Evolutionary conservation across 2,888 invertebrate species (phyloP).

Genomic region (Catocala sponsa): DNA sequence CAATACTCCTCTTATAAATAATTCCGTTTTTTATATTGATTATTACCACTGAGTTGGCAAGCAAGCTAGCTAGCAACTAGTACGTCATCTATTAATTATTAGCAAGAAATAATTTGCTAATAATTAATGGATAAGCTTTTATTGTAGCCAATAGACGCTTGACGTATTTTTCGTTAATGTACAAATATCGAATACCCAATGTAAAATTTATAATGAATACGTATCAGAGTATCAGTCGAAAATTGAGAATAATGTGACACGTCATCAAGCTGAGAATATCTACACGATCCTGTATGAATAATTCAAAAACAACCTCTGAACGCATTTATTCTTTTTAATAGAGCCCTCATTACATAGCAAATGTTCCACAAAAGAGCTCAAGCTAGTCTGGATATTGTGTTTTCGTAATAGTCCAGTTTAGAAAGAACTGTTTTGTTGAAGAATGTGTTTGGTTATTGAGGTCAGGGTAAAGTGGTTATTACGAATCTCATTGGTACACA

Average conservation of each 20-base stretch:
- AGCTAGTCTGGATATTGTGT: conserved; percentile 20
- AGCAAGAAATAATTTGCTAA: too few relatives aligned
- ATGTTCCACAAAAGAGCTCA: conserved; percentile 33
- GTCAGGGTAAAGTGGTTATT: conserved; percentile 20
- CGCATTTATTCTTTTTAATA: conserved; percentile 37
- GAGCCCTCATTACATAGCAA: conserved; percentile 25
- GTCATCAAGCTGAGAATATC: conserved; percentile 58
- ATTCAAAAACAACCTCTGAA: conserved; percentile 62
- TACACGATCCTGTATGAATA: conserved; percentile 72
- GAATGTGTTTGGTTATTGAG: conserved; percentile 13
- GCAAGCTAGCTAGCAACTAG: too few relatives aligned
- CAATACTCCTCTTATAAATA: too few relatives aligned
- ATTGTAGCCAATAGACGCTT: too few relatives aligned
- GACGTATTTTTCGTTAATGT: too few relatives aligned
- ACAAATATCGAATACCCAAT: too few relatives aligned
- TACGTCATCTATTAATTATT: too few relatives aligned
- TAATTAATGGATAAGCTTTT: too few relatives aligned
- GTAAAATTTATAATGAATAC: too few relatives aligned
- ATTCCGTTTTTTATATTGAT: too few relatives aligned
- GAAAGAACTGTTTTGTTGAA: conserved; percentile 8
- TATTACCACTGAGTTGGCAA: too few relatives aligned
- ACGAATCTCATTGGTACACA: conserved; percentile 48
- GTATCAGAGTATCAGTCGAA: conserved; percentile 60
- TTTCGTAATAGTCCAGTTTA: conserved; percentile 29
- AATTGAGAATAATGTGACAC: conserved; percentile 80